Conservation (phyloP, 2,113 vertebrate species). For the Vanacampus margaritifer region DNA sequence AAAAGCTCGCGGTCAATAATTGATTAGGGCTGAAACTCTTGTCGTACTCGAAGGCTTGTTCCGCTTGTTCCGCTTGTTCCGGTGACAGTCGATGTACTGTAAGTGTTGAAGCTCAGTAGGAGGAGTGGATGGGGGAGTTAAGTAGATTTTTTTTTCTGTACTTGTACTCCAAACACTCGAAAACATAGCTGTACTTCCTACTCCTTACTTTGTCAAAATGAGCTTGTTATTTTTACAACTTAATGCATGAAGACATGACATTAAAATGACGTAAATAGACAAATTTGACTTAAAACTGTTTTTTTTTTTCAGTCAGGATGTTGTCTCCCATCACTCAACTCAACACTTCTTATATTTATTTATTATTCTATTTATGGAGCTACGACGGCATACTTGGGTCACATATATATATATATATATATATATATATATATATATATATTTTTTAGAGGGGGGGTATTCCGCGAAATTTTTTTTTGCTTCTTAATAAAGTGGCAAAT, state of each 20-base stretch:
- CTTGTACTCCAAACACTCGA: background rate
- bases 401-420: no score
- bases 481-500: no score
- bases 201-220: background rate
- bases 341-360: no score
- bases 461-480: no score
- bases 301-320: no score
- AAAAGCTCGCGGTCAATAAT: constrained; percentile 52
- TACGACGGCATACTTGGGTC: no score
- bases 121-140: background rate
- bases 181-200: background rate
- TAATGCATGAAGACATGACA: background rate
- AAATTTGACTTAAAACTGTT: background rate
- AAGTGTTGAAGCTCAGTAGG: background rate
- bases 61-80: constrained; percentile 12
- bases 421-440: no score
- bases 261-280: background rate
- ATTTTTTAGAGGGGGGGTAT: no score
- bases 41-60: constrained; percentile 9
- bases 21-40: constrained; percentile 40
- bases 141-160: background rate
- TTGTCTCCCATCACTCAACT: no score
- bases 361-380: no score
- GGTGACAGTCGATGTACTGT: constrained; percentile 20
- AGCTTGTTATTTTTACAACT: background rate